A percentile compares a stretch with the other conserved stretches of the same genome.
These are phyloP conservation scores for Mormyrus hasselquistii DNA, from an alignment of 2,797 vertebrate species.

Conservation along the genomic window DNA sequence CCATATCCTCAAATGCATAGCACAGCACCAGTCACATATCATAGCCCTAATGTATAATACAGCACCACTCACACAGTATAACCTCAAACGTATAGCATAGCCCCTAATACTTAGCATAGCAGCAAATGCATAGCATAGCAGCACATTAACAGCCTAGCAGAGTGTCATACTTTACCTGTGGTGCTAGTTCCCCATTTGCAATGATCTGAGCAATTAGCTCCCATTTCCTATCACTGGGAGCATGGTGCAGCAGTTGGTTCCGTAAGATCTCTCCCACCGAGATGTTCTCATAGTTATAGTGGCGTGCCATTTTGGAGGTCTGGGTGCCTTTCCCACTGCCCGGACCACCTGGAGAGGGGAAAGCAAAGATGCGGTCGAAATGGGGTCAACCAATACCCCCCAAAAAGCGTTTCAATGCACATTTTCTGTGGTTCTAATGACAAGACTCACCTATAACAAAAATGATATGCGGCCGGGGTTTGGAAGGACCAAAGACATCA, in stretches of 20 bases:
- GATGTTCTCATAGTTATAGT: constrained; percentile 48
- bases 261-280: constrained; percentile 58
- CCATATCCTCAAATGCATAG: neutral
- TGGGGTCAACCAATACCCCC: neutral
- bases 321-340: constrained; percentile 62
- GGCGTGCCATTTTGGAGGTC: constrained; percentile 49
- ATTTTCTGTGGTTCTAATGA: neutral
- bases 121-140: neutral
- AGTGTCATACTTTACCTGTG: constrained; percentile 34
- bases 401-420: neutral
- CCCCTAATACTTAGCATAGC: neutral
- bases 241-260: constrained; percentile 52
- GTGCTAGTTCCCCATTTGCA: constrained; percentile 55
- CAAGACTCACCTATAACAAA: constrained; percentile 55
- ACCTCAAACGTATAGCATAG: neutral
- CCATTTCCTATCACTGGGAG: constrained; percentile 58
- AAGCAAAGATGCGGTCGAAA: neutral
- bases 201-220: constrained; percentile 60
- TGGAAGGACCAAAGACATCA: constrained; percentile 54
- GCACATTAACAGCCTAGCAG: neutral
- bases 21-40: neutral
- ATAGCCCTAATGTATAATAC: neutral
- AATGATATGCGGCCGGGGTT: constrained; percentile 52
- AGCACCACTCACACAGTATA: neutral
- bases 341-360: constrained; percentile 47